Conservation (phyloP, 1,140 invertebrate species). For the Watersipora subatra region DNA sequence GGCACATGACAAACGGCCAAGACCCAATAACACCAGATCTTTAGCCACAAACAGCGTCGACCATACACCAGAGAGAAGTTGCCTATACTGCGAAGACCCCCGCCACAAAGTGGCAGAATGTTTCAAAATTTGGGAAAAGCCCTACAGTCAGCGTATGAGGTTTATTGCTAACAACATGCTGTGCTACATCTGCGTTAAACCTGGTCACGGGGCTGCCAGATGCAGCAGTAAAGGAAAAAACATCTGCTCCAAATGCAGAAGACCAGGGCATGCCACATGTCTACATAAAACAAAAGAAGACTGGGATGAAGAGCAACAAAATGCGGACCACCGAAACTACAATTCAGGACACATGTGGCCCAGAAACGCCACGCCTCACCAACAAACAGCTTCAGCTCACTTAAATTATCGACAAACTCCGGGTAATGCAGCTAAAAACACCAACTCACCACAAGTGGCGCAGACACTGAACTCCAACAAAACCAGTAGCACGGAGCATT, state of each 20-base stretch:
- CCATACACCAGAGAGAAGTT: not conserved
- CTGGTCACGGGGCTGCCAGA: not conserved
- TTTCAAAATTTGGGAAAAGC: not conserved
- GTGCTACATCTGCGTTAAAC: not conserved
- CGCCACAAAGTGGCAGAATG: not conserved
- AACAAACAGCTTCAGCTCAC: not conserved
- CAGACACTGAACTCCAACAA: not conserved
- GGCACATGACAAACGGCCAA: not conserved
- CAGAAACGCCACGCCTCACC: not conserved
- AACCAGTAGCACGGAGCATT: not conserved
- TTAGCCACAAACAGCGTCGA: not conserved
- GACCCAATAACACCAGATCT: not conserved
- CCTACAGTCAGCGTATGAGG: not conserved
- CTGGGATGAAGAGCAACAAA: not conserved
- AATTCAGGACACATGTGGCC: no score
- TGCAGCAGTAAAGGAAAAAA: not conserved
- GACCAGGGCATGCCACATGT: not conserved
- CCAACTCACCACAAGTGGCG: not conserved
- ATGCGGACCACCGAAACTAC: not conserved
- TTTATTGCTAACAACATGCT: not conserved
- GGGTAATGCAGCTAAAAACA: not conserved
- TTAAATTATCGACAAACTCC: not conserved
- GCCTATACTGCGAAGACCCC: not conserved
- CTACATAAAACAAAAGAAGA: not conserved
- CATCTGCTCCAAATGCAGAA: not conserved